Evolutionary conservation across 2,797 vertebrate genomes (phyloP), one percentile per base, ranked within the genome.

Genomic region (Acanthurus leucopareius): DNA sequence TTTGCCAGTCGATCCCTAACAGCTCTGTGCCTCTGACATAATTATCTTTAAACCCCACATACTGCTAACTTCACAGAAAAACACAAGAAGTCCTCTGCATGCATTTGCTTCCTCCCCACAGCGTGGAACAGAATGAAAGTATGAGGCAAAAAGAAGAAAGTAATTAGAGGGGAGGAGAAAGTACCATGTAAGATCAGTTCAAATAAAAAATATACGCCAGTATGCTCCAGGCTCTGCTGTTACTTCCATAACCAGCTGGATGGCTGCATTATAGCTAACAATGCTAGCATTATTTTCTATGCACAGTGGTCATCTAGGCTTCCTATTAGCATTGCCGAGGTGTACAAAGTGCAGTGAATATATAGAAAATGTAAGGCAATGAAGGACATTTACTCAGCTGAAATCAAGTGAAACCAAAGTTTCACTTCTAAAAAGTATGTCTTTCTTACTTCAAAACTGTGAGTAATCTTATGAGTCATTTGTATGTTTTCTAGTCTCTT

Each of bases 91-190:
- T 7, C 4, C 14, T 35, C 60, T 22, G 53, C 45, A 65, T 51
- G 52, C 17, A 49, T 17, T 40, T 10, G 28, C 16, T 16, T 65
- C 5, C 15, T 11, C 10, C 42, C 53, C 48, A 51, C 53, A 42
- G 59, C 59, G 59, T 14, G 14, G 5, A 53, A 13, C 22, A 64
- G 5, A 48, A 47, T 28, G 28, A 20, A 16, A 40, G 25, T 11
- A 10, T n/a, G 59, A 35, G 25, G 19, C 15, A 2, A 22, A 15
- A 47, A 60, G 25, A 15, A 44, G 35, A 22, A 47, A 48, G 59
- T 51, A 68, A 75, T 71, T 48, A 59, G 17, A 70, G 48, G 56
- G 40, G 10, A 62, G 25, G 15, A 70, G 38, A 20, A 20, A 7
- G 52, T 51, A 51, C 13, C 44, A 45, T 35, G 58, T 42, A 6